A percentile compares a stretch with the other conserved stretches of the same genome.
These are phyloP conservation scores for Mormoops blainvillei DNA, from an alignment of 2,113 vertebrate species.

Conservation along the genomic window DNA sequence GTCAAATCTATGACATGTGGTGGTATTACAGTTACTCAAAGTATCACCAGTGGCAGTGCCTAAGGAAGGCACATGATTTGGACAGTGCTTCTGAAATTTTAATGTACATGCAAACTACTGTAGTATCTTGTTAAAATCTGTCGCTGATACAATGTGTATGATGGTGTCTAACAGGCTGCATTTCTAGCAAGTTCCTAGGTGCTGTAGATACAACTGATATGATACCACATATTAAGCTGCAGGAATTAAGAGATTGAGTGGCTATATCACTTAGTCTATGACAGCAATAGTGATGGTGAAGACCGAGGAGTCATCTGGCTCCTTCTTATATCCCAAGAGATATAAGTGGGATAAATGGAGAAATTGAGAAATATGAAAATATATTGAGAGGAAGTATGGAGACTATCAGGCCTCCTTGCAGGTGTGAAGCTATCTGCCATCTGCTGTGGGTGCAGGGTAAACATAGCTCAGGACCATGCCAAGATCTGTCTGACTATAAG, in stretches of 20 bases:
- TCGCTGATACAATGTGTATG: neutral
- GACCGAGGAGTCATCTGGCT: neutral
- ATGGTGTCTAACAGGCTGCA: neutral
- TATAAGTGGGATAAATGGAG: neutral
- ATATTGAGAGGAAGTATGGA: neutral
- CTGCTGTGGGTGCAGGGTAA: neutral
- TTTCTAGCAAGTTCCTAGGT: neutral
- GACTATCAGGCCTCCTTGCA: neutral
- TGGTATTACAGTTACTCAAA: neutral
- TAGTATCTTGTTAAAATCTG: neutral
- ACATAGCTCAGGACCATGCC: neutral
- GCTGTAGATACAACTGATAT: neutral
- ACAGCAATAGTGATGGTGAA: neutral
- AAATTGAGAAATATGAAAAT: neutral
- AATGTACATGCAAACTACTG: neutral
- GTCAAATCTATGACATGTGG: neutral
- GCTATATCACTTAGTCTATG: neutral
- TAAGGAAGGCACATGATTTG: neutral
- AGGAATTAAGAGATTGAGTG: neutral
- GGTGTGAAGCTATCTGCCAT: neutral
- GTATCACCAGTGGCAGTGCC: neutral
- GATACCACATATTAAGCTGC: neutral
- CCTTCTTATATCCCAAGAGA: neutral
- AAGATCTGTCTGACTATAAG: neutral
- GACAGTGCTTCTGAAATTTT: neutral